Evolutionary conservation across 2,888 invertebrate genomes (phyloP).

Genomic region (Eueremaeus valkanovi): DNA sequence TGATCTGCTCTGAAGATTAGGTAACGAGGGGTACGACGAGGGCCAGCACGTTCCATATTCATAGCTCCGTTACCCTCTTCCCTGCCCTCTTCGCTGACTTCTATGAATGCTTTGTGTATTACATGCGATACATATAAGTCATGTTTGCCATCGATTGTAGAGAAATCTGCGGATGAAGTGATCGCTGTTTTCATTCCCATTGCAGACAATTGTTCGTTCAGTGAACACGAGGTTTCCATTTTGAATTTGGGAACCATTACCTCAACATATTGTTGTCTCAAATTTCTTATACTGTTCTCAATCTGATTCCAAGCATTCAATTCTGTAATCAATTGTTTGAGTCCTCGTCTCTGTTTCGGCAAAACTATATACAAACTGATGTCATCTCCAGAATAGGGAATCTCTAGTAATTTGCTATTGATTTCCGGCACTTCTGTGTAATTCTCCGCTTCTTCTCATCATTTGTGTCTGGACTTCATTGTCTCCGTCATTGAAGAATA

Average conservation of each 20-base stretch:
- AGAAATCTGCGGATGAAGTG: slow-evolving; percentile 27
- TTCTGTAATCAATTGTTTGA: background rate
- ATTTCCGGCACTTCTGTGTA: slow-evolving; percentile 33
- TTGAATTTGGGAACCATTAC: slow-evolving; percentile 41
- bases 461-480: background rate
- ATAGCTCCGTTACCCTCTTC: too few relatives aligned
- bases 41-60: too few relatives aligned
- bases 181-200: slow-evolving; percentile 33
- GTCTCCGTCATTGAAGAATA: background rate
- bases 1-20: too few relatives aligned
- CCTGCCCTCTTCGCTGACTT: slow-evolving; percentile 39
- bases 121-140: slow-evolving; percentile 27
- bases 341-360: too few relatives aligned
- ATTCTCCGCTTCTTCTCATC: background rate
- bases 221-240: slow-evolving; percentile 8
- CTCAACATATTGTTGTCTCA: too few relatives aligned
- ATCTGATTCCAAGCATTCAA: background rate
- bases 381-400: too few relatives aligned
- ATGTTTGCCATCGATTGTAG: background rate
- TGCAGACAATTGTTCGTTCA: background rate
- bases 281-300: background rate
- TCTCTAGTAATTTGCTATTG: background rate
- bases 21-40: too few relatives aligned
- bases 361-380: too few relatives aligned
- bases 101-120: slow-evolving; percentile 34